phyloP scores from a whole-genome alignment of 1,140 invertebrate genomes.

The Leptinotarsa texana region DNA sequence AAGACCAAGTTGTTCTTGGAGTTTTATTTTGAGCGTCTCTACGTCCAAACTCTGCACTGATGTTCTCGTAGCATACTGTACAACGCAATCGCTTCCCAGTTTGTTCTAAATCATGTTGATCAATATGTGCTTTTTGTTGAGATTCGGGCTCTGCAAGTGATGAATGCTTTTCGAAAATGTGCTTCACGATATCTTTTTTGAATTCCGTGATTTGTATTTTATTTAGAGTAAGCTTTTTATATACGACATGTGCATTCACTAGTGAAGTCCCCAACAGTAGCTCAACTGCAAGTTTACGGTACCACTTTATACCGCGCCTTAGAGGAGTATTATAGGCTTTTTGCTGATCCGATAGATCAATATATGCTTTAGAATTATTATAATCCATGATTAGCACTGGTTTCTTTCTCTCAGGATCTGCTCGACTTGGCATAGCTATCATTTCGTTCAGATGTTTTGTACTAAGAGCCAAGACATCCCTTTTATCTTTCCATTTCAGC shows the following conservation, averaged over 20 bases:
- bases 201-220: background rate
- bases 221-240: background rate
- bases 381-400: conserved; percentile 52
- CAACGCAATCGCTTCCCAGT: background rate
- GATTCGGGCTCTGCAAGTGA: too few relatives aligned
- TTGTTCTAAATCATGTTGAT: background rate
- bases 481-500: conserved; percentile 56
- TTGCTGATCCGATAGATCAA: conserved; percentile 43
- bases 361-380: conserved; percentile 52
- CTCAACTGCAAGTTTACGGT: conserved; percentile 25
- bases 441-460: conserved; percentile 28
- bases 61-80: background rate
- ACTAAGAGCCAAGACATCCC: conserved; percentile 24
- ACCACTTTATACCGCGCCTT: conserved; percentile 33
- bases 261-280: background rate
- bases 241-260: background rate
- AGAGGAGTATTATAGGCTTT: conserved; percentile 39
- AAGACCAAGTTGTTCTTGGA: background rate
- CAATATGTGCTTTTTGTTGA: too few relatives aligned
- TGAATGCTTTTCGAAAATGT: background rate
- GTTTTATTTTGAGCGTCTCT: conserved; percentile 9
- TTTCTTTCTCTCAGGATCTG: conserved; percentile 43
- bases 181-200: background rate
- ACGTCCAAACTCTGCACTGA: background rate
- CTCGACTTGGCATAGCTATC: conserved; percentile 36